Evolutionary conservation across 2,888 invertebrate species (phyloP).

Genomic region (Pachymerium ferrugineum): DNA sequence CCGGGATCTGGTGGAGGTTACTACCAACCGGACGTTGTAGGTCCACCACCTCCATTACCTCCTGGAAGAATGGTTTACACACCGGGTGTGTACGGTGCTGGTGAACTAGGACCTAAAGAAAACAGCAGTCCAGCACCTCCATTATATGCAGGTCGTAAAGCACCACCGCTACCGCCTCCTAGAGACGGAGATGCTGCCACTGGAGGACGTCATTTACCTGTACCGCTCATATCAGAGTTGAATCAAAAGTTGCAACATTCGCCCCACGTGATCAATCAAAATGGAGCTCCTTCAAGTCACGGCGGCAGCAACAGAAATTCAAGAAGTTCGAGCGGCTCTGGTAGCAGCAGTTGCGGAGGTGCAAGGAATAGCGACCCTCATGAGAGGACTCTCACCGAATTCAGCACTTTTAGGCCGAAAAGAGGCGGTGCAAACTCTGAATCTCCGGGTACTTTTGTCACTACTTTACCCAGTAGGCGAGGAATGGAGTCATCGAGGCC

Average conservation of each 20-base stretch:
- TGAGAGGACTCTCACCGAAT: constrained; percentile 35
- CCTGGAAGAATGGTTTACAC: constrained; percentile 25
- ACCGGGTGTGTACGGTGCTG: constrained; percentile 33
- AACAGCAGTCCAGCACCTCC: constrained; percentile 28
- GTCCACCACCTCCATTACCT: not conserved
- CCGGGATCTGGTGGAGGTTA: constrained; percentile 16
- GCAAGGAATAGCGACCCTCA: constrained; percentile 36
- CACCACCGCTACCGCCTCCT: constrained; percentile 23
- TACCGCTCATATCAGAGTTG: constrained; percentile 31
- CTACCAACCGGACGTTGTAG: constrained; percentile 26
- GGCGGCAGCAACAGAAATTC: constrained; percentile 30
- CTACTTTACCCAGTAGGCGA: not conserved
- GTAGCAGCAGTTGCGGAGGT: not conserved
- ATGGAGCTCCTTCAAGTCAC: constrained; percentile 23
- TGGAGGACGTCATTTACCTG: constrained; percentile 25
- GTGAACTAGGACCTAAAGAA: constrained; percentile 32
- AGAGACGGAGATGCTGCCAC: not conserved
- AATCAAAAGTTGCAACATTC: constrained; percentile 29
- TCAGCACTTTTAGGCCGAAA: constrained; percentile 36
- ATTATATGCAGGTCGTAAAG: constrained; percentile 6
- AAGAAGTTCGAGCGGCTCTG: constrained; percentile 28
- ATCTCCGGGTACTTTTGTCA: not conserved
- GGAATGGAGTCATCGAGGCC: not conserved
- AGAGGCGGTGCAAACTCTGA: constrained; percentile 10
- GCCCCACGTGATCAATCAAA: constrained; percentile 24